Evolutionary conservation across 2,113 vertebrate species (phyloP), one percentile per base, ranked within the genome.

Genomic region (Sclerurus mexicanus): DNA sequence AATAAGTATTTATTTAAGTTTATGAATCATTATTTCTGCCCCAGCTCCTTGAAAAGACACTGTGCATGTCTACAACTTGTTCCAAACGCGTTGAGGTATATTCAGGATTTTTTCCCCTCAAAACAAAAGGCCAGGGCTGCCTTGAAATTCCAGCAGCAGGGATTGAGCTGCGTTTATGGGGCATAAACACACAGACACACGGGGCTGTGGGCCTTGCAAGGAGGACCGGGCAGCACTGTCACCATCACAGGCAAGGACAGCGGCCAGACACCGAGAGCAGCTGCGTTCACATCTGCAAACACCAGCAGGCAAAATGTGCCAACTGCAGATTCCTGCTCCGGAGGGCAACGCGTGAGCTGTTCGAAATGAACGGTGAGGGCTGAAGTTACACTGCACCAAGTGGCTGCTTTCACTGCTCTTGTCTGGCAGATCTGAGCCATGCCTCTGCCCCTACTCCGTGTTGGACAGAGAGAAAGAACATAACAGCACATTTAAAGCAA

Each of bases 1-100:
- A 82, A 42, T 7, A 59, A 20, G 5, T 33, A 49, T 74, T 87
- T 88, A 28, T 28, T 42, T 28, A 53, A 52, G 25, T 87, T 78
- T 85, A 66, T 17, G 40, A 79, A 82, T 85, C 63, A 72, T 46
- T 90, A 86, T 96, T 95, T 87, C 96, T 93, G 91, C 55, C 79
- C 72, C 85, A 85, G 75, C 56, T 85, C 27, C 86, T 58, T 93
- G 60, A 74, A 71, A 71, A 63, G 69, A 67, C 0, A 1, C 23
- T 21, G 8, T 73, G 5, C 47, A 24, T 80, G 88, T 95, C 79
- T 50, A 58, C 77, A 85, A 80, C 49, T 84, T 55, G 28, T 46
- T 79, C 6, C 4, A 67, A 97, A 73, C 68, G 39, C 69, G 69
- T 52, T 95, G 71, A 93, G 93, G 89, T 90, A 28, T 42, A 96